Percentiles rank a stretch among this genome's conserved stretches.
These are phyloP conservation scores for Chloroceryle aenea DNA, from an alignment of 2,113 vertebrate genomes.

Conservation along the genomic window DNA sequence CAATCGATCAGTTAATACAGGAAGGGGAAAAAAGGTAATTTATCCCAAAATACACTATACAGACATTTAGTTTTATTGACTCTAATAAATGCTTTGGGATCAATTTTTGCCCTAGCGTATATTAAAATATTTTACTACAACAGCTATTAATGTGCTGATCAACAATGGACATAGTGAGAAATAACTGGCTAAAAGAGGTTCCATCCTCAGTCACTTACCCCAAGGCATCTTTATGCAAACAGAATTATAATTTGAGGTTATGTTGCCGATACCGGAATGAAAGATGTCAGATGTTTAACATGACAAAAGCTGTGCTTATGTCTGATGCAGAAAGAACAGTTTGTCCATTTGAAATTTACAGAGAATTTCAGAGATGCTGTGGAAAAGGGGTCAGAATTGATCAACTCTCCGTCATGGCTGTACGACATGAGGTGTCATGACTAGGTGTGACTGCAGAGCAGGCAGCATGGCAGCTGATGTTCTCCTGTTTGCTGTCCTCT, in stretches of 20 bases:
- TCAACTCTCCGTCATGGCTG: rapidly evolving
- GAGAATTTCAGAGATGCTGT: background rate
- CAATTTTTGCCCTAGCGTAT: background rate
- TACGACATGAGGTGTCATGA: rapidly evolving
- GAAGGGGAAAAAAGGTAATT: background rate
- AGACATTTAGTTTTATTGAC: background rate
- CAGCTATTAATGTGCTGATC: background rate
- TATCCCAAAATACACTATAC: background rate
- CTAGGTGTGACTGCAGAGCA: rapidly evolving
- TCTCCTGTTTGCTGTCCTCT: background rate
- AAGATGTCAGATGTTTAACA: background rate
- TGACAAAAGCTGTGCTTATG: background rate
- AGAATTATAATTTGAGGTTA: background rate
- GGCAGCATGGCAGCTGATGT: rapidly evolving
- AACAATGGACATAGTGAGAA: background rate
- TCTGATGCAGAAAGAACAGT: background rate
- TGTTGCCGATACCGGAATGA: background rate
- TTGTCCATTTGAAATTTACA: background rate
- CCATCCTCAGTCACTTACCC: background rate
- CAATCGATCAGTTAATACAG: background rate
- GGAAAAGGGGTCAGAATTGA: background rate
- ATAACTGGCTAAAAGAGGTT: background rate
- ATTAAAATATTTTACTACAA: background rate
- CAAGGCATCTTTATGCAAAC: background rate
- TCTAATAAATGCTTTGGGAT: background rate